Base-by-base conservation (phyloP, 1,140 invertebrate genomes). In the Nomia melanderi region DNA sequence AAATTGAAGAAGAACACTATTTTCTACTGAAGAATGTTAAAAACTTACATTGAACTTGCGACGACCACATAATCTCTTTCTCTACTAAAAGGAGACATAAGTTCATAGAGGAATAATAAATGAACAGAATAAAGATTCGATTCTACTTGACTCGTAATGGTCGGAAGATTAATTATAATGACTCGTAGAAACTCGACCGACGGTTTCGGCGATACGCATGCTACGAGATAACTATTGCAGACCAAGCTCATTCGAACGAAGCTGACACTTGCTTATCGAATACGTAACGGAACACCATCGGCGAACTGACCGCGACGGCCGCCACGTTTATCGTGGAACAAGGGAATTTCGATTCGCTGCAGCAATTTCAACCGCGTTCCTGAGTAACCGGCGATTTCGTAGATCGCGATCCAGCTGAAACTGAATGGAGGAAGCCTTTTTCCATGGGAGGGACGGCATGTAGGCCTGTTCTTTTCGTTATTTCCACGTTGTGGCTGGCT, bases 401-500 rank as follows among this genome's bases (percentile, higher is more conserved):
- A 33, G 47, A 12, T 31, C 31, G 9, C 31, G 36, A n/a, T 65
- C 17, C 17, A 29, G 44, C 41, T 50, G 39, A n/a, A 33, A 47
- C 54, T 72, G 64, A 79, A 77, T 59, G 69, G 50, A 41, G 63
- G 70, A 64, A 23, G n/a, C 1, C 20, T 67, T 79, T 73, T 70
- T 71, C 76, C 59, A 69, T 23, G 50, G 9, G 41, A 39, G 65
- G 39, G 23, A 31, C 1, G 39, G 65, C 53, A 63, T 54, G 39
- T 31, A 60, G n/a, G n/a, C 14, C 62, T 56, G 72, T 82, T 65
- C 56, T 50, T 86, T 70, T 59, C 33, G 79, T 53, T 50, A 53
- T 85, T 82, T 85, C 67, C 83, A 85, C 82, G 78, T 81, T 67
- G 72, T 67, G 70, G 76, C 63, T 66, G 47, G 67, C 73, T 82